Percentiles rank a stretch among this genome's conserved stretches.
These are phyloP conservation scores for Horisme vitalbata DNA, from an alignment of 2,888 invertebrate species.

Conservation along the genomic window DNA sequence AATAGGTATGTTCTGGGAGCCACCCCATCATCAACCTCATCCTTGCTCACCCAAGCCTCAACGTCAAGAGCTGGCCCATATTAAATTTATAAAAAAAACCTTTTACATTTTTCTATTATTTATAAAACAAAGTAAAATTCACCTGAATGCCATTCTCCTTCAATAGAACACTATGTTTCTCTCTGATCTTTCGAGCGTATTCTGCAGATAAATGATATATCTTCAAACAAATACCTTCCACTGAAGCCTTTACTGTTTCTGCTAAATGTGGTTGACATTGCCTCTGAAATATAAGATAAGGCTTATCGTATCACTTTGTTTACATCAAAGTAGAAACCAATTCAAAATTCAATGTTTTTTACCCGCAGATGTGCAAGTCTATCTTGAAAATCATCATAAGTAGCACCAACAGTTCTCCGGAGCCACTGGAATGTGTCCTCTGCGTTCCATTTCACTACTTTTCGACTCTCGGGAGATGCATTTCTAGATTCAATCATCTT, in stretches of 20 bases:
- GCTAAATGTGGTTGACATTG: conserved; percentile 98
- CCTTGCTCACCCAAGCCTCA: too few relatives aligned
- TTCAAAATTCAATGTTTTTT: conserved; percentile 14
- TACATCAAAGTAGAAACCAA: too few relatives aligned
- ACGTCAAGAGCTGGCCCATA: too few relatives aligned
- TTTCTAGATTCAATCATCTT: conserved; percentile 97
- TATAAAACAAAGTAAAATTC: too few relatives aligned
- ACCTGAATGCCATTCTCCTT: conserved; percentile 92
- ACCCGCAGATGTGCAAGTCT: conserved; percentile 93
- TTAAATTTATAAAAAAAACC: too few relatives aligned
- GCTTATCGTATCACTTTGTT: too few relatives aligned
- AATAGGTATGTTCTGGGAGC: too few relatives aligned
- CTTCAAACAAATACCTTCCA: conserved; percentile 97
- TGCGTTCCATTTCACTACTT: conserved; percentile 99
- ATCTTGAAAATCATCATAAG: conserved; percentile 96
- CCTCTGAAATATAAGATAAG: conserved; percentile 73
- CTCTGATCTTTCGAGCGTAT: conserved; percentile 94
- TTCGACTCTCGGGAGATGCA: conserved; percentile 95
- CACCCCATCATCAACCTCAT: too few relatives aligned
- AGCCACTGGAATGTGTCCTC: conserved; percentile 99
- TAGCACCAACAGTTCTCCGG: conserved; percentile 95
- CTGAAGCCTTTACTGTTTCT: conserved; percentile 96
- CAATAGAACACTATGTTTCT: conserved; percentile 92
- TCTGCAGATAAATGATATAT: conserved; percentile 96
- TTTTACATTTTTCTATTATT: too few relatives aligned